Percentiles rank a stretch among this genome's conserved stretches.
phyloP scores from a whole-genome alignment of 1,140 invertebrate genomes.

The Zaprionus ornatus region DNA sequence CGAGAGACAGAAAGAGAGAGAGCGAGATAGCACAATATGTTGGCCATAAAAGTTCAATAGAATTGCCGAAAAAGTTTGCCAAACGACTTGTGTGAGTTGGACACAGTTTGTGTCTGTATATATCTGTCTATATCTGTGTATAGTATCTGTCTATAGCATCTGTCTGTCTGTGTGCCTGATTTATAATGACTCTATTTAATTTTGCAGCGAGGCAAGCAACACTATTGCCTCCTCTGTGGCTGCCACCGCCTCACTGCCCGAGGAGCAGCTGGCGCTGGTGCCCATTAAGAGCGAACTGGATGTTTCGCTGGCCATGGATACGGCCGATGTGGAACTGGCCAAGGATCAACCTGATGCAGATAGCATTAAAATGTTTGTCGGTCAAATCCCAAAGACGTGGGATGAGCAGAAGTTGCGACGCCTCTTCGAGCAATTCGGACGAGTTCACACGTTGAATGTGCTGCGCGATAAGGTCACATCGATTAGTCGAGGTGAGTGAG shows the following conservation, averaged over 20 bases:
- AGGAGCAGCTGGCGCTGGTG: slow-evolving; percentile 23
- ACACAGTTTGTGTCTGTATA: not conserved
- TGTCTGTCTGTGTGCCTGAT: slow-evolving; percentile 14
- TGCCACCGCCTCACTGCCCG: not conserved
- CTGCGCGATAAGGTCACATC: slow-evolving; percentile 97
- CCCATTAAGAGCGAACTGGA: slow-evolving; percentile 46
- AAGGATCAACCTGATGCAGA: slow-evolving; percentile 95
- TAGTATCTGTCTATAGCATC: not conserved
- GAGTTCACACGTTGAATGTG: slow-evolving; percentile 98
- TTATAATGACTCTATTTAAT: slow-evolving; percentile 38
- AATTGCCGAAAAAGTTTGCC: slow-evolving; percentile 42
- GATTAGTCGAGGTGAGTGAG: slow-evolving; percentile 94
- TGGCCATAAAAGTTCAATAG: slow-evolving; percentile 61
- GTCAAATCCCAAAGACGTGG: slow-evolving; percentile 98
- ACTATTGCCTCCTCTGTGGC: not conserved
- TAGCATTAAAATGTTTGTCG: slow-evolving; percentile 99
- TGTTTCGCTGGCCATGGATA: slow-evolving; percentile 36
- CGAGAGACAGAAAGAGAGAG: not conserved
- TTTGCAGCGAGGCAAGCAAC: slow-evolving; percentile 45
- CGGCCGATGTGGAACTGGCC: slow-evolving; percentile 39
- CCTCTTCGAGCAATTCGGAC: slow-evolving; percentile 98
- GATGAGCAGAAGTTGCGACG: slow-evolving; percentile 96
- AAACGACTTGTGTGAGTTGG: slow-evolving; percentile 22
- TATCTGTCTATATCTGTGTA: not conserved
- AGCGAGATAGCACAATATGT: slow-evolving; percentile 29